Conservation (phyloP, 2,888 invertebrate genomes). For the Plutella xylostella region DNA sequence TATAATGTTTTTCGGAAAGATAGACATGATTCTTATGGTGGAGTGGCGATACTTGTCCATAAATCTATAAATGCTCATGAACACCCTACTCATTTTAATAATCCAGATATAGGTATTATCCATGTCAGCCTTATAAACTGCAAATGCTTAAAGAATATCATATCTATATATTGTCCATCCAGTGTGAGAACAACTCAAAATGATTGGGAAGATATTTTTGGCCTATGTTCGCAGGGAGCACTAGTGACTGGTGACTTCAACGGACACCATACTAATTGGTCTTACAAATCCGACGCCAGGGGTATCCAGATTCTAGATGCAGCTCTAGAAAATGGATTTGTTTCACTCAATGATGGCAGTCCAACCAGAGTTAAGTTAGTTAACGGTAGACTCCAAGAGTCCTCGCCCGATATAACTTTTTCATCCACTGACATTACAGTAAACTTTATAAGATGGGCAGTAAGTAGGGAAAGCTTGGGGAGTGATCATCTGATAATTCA, state of each 20-base stretch:
- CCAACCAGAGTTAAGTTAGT: slow-evolving; percentile 15
- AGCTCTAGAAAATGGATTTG: slow-evolving; percentile 10
- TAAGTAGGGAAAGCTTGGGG: slow-evolving; percentile 16
- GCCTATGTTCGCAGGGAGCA: neutral
- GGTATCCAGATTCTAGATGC: slow-evolving; percentile 17
- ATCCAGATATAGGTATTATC: slow-evolving; percentile 13
- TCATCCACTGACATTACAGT: slow-evolving; percentile 15
- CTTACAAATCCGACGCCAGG: slow-evolving; percentile 13
- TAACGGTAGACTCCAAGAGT: slow-evolving; percentile 11
- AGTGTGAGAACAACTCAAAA: neutral
- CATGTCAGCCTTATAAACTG: slow-evolving; percentile 12
- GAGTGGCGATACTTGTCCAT: slow-evolving; percentile 13
- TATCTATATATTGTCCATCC: slow-evolving; percentile 14
- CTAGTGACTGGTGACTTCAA: slow-evolving; percentile 16
- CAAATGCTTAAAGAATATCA: slow-evolving; percentile 10
- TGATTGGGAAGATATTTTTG: slow-evolving; percentile 13
- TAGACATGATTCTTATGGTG: slow-evolving; percentile 15
- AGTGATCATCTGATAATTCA: slow-evolving; percentile 17
- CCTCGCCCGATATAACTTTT: slow-evolving; percentile 17
- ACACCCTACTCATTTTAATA: neutral
- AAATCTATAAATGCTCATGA: slow-evolving; percentile 8
- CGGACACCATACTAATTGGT: slow-evolving; percentile 18
- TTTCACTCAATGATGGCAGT: slow-evolving; percentile 15
- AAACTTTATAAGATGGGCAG: slow-evolving; percentile 12
- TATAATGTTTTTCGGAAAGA: slow-evolving; percentile 15